phyloP scores from a whole-genome alignment of 2,797 vertebrate species.

The Pelochelys cantorii region DNA sequence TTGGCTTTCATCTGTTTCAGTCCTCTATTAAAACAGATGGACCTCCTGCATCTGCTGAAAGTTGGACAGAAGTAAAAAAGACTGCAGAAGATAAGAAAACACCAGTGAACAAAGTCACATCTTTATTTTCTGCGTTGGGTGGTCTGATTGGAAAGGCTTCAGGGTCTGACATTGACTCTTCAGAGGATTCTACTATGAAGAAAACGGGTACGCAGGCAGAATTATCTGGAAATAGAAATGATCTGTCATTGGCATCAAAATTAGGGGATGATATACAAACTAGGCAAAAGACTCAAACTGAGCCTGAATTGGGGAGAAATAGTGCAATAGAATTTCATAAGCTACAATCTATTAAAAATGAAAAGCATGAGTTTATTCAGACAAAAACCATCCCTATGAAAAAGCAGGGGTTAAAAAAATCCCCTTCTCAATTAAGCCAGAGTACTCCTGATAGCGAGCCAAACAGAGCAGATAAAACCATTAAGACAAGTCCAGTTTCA shows the following conservation, averaged over 20 bases:
- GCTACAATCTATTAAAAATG: conserved; percentile 78
- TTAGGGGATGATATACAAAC: neutral
- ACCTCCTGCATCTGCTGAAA: conserved; percentile 79
- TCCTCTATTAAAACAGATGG: conserved; percentile 79
- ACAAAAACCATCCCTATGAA: conserved; percentile 36
- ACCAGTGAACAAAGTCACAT: conserved; percentile 85
- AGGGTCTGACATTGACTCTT: conserved; percentile 74
- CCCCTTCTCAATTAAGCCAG: conserved; percentile 53
- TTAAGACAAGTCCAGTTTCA: conserved; percentile 36
- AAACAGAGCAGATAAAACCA: neutral
- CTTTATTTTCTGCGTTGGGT: conserved; percentile 87
- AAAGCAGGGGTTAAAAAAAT: conserved; percentile 64
- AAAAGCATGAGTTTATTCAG: conserved; percentile 41
- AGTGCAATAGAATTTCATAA: conserved; percentile 77
- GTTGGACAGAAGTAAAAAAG: conserved; percentile 82
- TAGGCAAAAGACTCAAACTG: conserved; percentile 15
- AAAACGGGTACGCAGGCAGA: conserved; percentile 36
- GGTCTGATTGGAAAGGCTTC: conserved; percentile 83
- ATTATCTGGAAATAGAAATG: conserved; percentile 43
- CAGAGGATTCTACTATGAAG: conserved; percentile 48
- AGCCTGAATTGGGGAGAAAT: conserved; percentile 28
- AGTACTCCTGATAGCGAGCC: neutral
- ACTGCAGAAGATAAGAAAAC: conserved; percentile 84
- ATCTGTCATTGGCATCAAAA: conserved; percentile 44
- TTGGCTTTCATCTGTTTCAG: conserved; percentile 82